Evolutionary conservation across 2,888 invertebrate genomes (phyloP).

Genomic region (Entomobrya multifasciata): DNA sequence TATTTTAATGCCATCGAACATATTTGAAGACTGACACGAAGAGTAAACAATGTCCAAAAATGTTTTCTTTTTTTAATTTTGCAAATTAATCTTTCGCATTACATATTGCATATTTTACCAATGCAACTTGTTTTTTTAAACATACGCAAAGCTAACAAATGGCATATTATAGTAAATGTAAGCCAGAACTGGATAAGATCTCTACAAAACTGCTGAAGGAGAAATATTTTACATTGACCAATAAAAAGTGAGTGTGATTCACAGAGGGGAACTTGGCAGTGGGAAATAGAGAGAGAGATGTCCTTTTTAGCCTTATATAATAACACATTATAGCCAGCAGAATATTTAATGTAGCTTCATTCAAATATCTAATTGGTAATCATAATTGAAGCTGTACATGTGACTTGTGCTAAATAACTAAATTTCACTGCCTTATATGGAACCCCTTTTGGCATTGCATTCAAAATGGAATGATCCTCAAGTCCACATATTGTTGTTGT

Average conservation of each 20-base stretch:
- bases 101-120: no score
- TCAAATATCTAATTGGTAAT: constrained; percentile 64
- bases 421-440: constrained; percentile 68
- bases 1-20: no score
- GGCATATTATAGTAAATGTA: no score
- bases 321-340: neutral
- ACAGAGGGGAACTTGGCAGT: neutral
- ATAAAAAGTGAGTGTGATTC: neutral
- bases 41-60: no score
- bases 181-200: neutral
- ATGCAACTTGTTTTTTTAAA: no score
- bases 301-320: constrained; percentile 13
- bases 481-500: constrained; percentile 34
- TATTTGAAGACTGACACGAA: no score
- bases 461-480: constrained; percentile 48
- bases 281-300: neutral
- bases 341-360: constrained; percentile 30
- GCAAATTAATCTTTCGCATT: no score
- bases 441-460: constrained; percentile 67
- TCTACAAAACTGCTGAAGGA: neutral
- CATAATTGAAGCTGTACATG: constrained; percentile 56
- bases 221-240: no score
- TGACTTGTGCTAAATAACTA: constrained; percentile 61
- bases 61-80: no score
- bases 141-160: no score